Base-by-base conservation (phyloP, 2,113 vertebrate species). In the Pleuronectes platessa region DNA sequence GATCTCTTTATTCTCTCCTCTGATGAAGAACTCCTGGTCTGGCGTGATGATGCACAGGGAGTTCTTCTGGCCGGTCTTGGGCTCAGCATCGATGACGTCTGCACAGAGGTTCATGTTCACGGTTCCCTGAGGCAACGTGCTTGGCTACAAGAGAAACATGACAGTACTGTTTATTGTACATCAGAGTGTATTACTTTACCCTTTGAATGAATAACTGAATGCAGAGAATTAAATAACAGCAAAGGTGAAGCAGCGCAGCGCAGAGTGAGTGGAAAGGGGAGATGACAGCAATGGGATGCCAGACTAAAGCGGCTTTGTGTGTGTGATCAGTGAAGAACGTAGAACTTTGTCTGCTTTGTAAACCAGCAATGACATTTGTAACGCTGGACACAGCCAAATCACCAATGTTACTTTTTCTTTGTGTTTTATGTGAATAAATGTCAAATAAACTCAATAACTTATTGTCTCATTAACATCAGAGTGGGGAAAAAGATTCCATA, bases 51-150 rank as follows among this genome's bases (percentile, higher is more conserved):
- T 95, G 76, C 94, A 95, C 64, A 95, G 82, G 0, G 95, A 93
- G 78, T 95, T 95, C 91, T 95, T 95, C 86, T 95, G 95, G 37
- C 95, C 94, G 0, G 95, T 95, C 86, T 93, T 94, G 37, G 95
- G 94, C 74, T 95, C 95, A 0, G 95, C 94, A 3, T 95, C 95
- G 0, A 94, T 91, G 49, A 95, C 94, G 8, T 95, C 95, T 0
- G 88, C 86, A 63, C 95, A 95, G 27, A 92, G 91, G 92, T 95
- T 95, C 95, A 95, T 95, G 89, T 95, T 95, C 45, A 95, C 95
- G 0, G 95, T 95, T 59, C 95, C 95, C 83, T 95, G 95, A 55
- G 95, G 95, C 71, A 95, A 81, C 0, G 95, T 95, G 81, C 94
- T 95, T 3, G 94, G 95, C 95, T 95, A 59, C 5, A 69, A 61